These are phyloP conservation scores for Halcyon badia DNA, from an alignment of 2,797 vertebrate genomes.

Conservation along the genomic window DNA sequence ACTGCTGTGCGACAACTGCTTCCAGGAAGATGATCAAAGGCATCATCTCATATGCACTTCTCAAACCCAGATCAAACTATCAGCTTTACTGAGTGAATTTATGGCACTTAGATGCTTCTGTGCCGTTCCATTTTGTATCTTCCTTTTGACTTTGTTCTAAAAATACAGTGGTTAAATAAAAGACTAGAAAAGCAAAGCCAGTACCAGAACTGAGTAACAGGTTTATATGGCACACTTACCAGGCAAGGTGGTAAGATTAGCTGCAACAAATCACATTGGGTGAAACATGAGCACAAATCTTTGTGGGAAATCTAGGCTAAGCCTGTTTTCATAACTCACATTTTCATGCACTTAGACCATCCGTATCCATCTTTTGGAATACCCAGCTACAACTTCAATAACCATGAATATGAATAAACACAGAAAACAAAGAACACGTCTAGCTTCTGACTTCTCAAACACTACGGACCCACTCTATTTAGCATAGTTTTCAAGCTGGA, in stretches of 20 bases:
- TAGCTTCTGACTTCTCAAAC: not conserved
- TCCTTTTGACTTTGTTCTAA: not conserved
- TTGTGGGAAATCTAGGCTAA: conserved; percentile 24
- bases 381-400: not conserved
- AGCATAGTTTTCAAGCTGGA: not conserved
- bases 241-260: not conserved
- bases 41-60: not conserved
- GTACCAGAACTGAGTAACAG: not conserved
- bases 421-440: not conserved
- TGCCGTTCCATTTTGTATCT: not conserved
- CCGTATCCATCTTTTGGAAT: not conserved
- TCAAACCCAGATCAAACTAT: not conserved
- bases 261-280: conserved; percentile 21
- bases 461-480: not conserved
- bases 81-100: not conserved
- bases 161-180: not conserved
- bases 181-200: not conserved
- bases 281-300: not conserved
- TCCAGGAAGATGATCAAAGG: not conserved
- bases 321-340: conserved; percentile 12
- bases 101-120: not conserved
- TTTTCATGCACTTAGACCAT: conserved; percentile 44
- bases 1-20: not conserved
- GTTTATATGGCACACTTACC: not conserved
- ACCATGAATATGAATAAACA: not conserved